A percentile compares a stretch with the other conserved stretches of the same genome.
Conservation (phyloP, 2,797 vertebrate species). For the Pangasius larnaudii region DNA sequence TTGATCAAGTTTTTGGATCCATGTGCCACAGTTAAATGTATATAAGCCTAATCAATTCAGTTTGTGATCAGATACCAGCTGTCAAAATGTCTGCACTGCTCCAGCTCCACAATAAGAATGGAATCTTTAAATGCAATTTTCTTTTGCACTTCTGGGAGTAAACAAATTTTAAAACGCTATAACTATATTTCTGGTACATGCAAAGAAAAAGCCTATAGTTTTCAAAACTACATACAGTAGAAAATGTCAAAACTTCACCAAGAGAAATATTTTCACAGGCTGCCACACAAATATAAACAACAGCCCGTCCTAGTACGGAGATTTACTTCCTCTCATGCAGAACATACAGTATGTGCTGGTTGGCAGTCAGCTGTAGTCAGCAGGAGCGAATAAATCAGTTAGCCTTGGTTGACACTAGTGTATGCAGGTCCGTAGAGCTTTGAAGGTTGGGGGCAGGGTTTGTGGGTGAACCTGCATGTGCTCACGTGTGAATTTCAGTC, state of each 20-base stretch:
- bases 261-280: neutral
- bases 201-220: neutral
- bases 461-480: neutral
- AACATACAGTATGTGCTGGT: neutral
- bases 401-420: neutral
- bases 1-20: neutral
- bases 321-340: neutral
- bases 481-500: neutral
- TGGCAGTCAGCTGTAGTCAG: neutral
- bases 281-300: neutral
- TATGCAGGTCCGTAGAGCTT: neutral
- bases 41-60: neutral
- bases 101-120: neutral
- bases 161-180: neutral
- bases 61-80: neutral
- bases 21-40: neutral
- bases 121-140: neutral
- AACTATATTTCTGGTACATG: neutral
- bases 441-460: neutral
- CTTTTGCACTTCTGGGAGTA: neutral
- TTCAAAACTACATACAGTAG: neutral
- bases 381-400: neutral
- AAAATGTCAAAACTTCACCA: neutral
- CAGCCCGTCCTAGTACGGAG: neutral
- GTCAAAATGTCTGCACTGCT: no score